These are phyloP conservation scores for Arizona elegans DNA, from an alignment of 2,113 vertebrate genomes.

Conservation along the genomic window DNA sequence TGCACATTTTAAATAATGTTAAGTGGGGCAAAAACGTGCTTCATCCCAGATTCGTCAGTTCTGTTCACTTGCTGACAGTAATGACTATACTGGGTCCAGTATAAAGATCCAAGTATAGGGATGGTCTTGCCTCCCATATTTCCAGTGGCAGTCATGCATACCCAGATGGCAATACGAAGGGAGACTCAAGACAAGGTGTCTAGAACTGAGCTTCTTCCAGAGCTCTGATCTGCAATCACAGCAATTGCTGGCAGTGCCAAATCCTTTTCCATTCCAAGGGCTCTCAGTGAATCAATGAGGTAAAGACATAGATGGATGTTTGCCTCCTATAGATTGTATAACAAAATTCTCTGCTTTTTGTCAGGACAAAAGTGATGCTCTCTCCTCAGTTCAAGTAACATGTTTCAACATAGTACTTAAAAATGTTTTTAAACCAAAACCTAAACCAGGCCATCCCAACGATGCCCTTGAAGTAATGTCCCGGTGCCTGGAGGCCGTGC, in stretches of 20 bases:
- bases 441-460: no score
- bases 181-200: slow-evolving; percentile 85
- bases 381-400: background rate
- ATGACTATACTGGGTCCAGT: background rate
- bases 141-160: background rate
- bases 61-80: background rate
- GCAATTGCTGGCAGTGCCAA: slow-evolving; percentile 68
- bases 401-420: background rate
- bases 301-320: slow-evolving; percentile 74
- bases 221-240: slow-evolving; percentile 82
- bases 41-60: background rate
- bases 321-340: slow-evolving; percentile 61
- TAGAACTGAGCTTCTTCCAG: slow-evolving; percentile 86
- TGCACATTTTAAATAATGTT: background rate
- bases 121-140: background rate
- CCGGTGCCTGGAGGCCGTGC: no score
- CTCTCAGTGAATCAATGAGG: slow-evolving; percentile 67
- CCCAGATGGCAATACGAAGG: slow-evolving; percentile 45
- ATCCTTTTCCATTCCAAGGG: slow-evolving; percentile 71
- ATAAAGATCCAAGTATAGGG: background rate
- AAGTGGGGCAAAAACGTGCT: background rate
- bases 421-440: background rate
- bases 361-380: no score
- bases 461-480: no score
- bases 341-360: slow-evolving; percentile 28